Evolutionary conservation across 2,113 vertebrate species (phyloP).

Genomic region (Dascyllus trimaculatus): DNA sequence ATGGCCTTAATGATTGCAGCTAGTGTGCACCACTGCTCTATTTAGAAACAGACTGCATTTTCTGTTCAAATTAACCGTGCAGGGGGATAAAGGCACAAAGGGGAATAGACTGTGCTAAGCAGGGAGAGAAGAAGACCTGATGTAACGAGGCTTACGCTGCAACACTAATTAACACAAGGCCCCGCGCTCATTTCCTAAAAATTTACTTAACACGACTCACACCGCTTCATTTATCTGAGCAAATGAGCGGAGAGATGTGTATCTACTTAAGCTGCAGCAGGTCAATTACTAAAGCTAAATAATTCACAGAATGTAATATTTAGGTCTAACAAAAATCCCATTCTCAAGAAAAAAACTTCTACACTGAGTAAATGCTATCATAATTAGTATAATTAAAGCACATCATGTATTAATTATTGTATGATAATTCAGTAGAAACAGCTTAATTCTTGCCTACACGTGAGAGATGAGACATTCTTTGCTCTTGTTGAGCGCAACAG

Average conservation of each 20-base stretch:
- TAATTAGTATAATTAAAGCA: conserved; percentile 69
- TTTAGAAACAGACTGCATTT: conserved; percentile 72
- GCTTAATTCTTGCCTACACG: conserved; percentile 44
- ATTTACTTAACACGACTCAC: conserved; percentile 72
- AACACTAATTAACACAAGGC: conserved; percentile 78
- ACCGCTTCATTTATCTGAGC: conserved; percentile 72
- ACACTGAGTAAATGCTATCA: conserved; percentile 49
- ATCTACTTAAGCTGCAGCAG: conserved; percentile 76
- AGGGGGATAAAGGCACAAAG: conserved; percentile 63
- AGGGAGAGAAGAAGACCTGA: conserved; percentile 65
- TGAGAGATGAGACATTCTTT: conserved; percentile 26
- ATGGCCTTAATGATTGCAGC: conserved; percentile 72
- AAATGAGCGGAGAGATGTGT: conserved; percentile 73
- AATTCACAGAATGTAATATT: conserved; percentile 74
- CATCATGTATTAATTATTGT: conserved; percentile 61
- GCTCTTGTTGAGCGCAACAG: conserved; percentile 6
- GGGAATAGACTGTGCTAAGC: conserved; percentile 70
- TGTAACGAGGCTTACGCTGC: conserved; percentile 65
- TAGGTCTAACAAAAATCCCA: conserved; percentile 54
- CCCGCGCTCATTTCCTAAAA: conserved; percentile 72
- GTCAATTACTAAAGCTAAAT: conserved; percentile 78
- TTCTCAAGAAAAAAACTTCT: conserved; percentile 14
- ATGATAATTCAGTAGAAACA: conserved; percentile 44
- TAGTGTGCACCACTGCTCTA: conserved; percentile 62
- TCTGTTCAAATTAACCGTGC: conserved; percentile 73